Conservation (phyloP, 1,140 invertebrate species). For the Tyrophagus putrescentiae region DNA sequence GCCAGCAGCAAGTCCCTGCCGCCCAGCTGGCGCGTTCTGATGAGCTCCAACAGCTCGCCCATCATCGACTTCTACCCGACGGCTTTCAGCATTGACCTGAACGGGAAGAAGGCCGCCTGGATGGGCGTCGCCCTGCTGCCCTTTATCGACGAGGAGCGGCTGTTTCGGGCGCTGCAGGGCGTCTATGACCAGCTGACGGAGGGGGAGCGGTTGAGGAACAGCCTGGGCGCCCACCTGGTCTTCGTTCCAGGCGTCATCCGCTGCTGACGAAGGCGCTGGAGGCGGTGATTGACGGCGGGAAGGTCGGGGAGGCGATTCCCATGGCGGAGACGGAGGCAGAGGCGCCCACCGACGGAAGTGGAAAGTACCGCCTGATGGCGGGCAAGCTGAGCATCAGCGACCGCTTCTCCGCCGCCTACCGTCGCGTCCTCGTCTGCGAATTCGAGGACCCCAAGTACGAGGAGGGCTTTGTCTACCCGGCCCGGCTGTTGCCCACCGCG, state of each 20-base stretch:
- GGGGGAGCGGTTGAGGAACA: constrained; percentile 49
- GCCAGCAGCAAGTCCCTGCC: constrained; percentile 88
- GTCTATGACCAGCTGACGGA: constrained; percentile 61
- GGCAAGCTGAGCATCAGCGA: constrained; percentile 14
- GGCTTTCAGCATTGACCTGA: constrained; percentile 96
- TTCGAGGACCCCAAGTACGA: constrained; percentile 66
- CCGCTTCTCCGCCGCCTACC: constrained; percentile 20
- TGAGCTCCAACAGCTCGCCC: constrained; percentile 75
- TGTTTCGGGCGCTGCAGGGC: constrained; percentile 68
- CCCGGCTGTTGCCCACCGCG: constrained; percentile 47
- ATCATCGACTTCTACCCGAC: constrained; percentile 99
- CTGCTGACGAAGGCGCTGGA: background rate
- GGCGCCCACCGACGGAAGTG: background rate
- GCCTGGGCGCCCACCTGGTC: constrained; percentile 18
- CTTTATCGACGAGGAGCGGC: constrained; percentile 85
- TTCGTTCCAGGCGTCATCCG: constrained; percentile 17
- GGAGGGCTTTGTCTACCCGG: constrained; percentile 58
- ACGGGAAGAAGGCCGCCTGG: constrained; percentile 99
- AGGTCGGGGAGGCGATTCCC: constrained; percentile 8
- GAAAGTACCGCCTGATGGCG: constrained; percentile 13
- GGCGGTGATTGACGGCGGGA: constrained; percentile 1
- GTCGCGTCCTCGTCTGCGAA: constrained; percentile 44
- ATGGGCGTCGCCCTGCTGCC: constrained; percentile 79
- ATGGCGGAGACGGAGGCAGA: background rate
- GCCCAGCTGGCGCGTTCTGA: constrained; percentile 76